Conservation (phyloP, 2,797 vertebrate genomes). For the Pagetopsis macropterus region DNA sequence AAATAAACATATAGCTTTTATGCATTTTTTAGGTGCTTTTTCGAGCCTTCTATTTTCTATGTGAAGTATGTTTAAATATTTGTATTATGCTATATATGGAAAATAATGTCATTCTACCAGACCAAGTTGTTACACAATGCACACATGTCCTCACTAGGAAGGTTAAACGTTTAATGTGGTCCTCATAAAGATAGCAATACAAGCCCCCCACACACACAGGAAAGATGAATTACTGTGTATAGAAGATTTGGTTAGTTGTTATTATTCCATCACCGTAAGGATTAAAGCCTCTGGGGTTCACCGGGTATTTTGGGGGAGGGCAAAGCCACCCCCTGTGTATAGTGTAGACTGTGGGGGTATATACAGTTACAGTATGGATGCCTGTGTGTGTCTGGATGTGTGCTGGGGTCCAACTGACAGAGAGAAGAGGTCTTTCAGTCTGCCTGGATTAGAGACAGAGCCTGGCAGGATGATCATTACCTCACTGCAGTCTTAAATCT, state of each 20-base stretch:
- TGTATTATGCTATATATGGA: too few species aligned
- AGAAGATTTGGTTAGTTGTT: conserved; percentile 55
- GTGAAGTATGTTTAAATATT: too few species aligned
- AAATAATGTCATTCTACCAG: too few species aligned
- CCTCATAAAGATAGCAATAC: not conserved
- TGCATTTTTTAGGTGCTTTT: too few species aligned
- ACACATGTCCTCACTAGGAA: not conserved
- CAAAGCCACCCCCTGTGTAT: conserved; percentile 27
- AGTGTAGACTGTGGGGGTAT: conserved; percentile 31
- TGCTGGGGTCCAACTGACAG: conserved; percentile 48
- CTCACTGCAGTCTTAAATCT: conserved; percentile 81
- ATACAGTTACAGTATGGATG: conserved; percentile 44
- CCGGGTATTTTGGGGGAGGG: conserved; percentile 32
- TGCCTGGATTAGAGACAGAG: conserved; percentile 78
- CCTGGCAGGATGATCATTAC: conserved; percentile 78
- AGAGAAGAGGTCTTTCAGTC: conserved; percentile 62
- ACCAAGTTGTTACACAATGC: not conserved
- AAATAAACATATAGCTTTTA: too few species aligned
- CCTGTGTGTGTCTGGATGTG: conserved; percentile 44
- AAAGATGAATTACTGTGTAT: conserved; percentile 30
- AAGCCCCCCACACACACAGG: conserved; percentile 9
- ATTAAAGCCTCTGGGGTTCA: conserved; percentile 56
- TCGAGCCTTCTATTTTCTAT: too few species aligned
- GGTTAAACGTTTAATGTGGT: not conserved
- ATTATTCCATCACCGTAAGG: conserved; percentile 64